phyloP scores from a whole-genome alignment of 2,797 vertebrate species.

The Tauraco hartlaubi region DNA sequence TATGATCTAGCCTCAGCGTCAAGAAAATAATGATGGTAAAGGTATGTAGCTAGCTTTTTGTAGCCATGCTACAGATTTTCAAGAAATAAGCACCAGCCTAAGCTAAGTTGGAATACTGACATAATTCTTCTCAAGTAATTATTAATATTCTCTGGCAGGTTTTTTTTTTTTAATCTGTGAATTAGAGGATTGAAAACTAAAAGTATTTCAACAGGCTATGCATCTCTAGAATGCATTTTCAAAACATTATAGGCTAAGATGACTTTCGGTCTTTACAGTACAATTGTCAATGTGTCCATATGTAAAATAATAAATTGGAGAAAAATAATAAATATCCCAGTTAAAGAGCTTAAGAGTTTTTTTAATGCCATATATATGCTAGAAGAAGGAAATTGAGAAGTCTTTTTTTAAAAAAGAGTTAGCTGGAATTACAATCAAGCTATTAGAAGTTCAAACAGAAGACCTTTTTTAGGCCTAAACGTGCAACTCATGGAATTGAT shows the following conservation, averaged over 20 bases:
- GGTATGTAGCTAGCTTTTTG: constrained; percentile 58
- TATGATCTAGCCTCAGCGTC: constrained; percentile 41
- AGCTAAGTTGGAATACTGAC: background rate
- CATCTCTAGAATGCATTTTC: background rate
- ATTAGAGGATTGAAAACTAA: background rate
- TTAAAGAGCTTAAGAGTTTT: background rate
- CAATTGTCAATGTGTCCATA: background rate
- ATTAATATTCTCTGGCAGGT: background rate
- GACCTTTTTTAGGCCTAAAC: background rate
- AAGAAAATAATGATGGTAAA: constrained; percentile 59
- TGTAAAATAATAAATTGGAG: background rate
- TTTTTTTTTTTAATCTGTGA: background rate
- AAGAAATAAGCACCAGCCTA: background rate
- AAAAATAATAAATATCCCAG: background rate
- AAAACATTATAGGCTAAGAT: background rate
- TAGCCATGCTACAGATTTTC: background rate
- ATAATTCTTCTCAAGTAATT: background rate
- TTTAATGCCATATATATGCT: background rate
- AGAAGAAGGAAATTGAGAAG: background rate
- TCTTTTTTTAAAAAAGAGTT: background rate
- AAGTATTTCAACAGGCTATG: background rate
- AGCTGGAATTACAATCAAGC: background rate
- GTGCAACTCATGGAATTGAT: background rate
- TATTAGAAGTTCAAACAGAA: background rate
- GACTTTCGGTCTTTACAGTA: background rate